Percentiles rank a stretch among this genome's conserved stretches.
These are phyloP conservation scores for Callithrix jacchus DNA, from an alignment of 2,113 vertebrate species.

Conservation along the genomic window DNA sequence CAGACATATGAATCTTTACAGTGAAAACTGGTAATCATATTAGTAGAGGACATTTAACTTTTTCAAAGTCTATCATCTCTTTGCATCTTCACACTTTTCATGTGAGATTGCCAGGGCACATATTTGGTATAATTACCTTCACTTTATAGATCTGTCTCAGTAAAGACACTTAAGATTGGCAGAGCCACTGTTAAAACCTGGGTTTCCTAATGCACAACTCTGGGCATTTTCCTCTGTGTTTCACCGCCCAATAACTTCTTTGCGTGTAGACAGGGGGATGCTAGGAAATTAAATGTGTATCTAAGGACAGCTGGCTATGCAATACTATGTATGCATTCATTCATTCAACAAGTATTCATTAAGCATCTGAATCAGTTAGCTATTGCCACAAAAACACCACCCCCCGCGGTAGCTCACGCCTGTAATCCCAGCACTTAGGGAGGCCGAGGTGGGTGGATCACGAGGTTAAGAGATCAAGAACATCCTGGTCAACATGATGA, in stretches of 20 bases:
- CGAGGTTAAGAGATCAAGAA: too few relatives aligned
- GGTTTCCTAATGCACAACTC: neutral
- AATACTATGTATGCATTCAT: neutral
- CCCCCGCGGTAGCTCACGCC: too few relatives aligned
- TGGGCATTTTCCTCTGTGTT: neutral
- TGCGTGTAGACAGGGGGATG: neutral
- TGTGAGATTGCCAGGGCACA: neutral
- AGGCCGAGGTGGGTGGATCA: too few relatives aligned
- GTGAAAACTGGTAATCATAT: slow-evolving; percentile 7
- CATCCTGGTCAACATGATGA: too few relatives aligned
- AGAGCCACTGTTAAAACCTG: neutral
- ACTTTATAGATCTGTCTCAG: neutral
- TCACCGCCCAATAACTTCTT: neutral
- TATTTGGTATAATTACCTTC: slow-evolving; percentile 22
- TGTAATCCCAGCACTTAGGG: too few relatives aligned
- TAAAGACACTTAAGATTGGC: neutral
- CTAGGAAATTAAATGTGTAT: neutral
- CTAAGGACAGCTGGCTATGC: neutral
- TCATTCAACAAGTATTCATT: slow-evolving; percentile 25
- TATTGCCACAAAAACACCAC: neutral
- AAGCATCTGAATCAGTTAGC: neutral
- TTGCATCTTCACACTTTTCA: slow-evolving; percentile 19
- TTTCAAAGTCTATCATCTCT: slow-evolving; percentile 13
- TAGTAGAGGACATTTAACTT: neutral
- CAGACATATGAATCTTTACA: slow-evolving; percentile 12